Conservation (phyloP, 2,888 invertebrate species). For the Mesorhabditis spiculigera region DNA sequence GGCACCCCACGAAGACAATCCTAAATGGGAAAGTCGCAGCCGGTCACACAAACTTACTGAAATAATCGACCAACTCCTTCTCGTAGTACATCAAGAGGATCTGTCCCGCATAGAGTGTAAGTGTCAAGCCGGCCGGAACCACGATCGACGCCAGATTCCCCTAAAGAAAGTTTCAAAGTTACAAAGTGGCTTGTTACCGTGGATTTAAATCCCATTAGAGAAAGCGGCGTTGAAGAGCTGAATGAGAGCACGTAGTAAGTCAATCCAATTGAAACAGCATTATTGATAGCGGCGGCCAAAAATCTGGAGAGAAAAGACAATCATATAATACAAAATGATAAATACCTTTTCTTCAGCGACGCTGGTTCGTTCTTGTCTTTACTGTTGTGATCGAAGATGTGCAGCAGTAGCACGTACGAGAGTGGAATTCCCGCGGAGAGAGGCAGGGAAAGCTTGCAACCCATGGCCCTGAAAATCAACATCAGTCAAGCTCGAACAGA, state of each 20-base stretch:
- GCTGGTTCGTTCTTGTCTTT: slow-evolving; percentile 27
- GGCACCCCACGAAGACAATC: slow-evolving; percentile 25
- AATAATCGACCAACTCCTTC: slow-evolving; percentile 26
- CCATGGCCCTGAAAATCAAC: background rate
- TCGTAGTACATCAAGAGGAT: slow-evolving; percentile 36
- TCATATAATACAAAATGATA: background rate
- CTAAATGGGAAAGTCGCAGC: slow-evolving; percentile 21
- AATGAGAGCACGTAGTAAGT: slow-evolving; percentile 19
- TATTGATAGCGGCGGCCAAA: slow-evolving; percentile 27
- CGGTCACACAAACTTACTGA: slow-evolving; percentile 21
- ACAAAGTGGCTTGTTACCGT: slow-evolving; percentile 16
- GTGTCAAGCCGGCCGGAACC: slow-evolving; percentile 32
- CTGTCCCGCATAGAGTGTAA: slow-evolving; percentile 44
- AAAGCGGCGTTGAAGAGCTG: slow-evolving; percentile 20
- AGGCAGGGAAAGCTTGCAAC: slow-evolving; percentile 3
- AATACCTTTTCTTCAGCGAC: slow-evolving; percentile 29
- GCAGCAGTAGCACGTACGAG: slow-evolving; percentile 30
- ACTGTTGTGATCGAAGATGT: slow-evolving; percentile 29
- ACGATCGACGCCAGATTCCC: slow-evolving; percentile 15
- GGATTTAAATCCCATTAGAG: slow-evolving; percentile 41
- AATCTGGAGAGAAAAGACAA: slow-evolving; percentile 17
- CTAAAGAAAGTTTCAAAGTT: background rate
- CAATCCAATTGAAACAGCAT: slow-evolving; percentile 19
- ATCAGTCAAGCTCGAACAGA: too few relatives aligned
- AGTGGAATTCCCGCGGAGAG: slow-evolving; percentile 24